Evolutionary conservation across 2,113 vertebrate genomes (phyloP).

Genomic region (Psilopsiagon aurifrons): DNA sequence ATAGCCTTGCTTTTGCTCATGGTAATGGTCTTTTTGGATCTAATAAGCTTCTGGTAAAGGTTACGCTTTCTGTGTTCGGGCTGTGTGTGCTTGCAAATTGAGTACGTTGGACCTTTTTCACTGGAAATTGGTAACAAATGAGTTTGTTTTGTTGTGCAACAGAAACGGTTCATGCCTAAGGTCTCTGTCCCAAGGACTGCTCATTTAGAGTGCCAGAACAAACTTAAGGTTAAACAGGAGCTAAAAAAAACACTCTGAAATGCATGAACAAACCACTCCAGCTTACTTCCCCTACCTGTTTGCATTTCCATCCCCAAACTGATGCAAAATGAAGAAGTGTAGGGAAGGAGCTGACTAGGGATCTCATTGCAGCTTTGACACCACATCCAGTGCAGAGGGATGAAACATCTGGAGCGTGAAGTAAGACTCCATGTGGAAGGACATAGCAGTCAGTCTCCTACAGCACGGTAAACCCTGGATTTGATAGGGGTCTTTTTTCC

Average conservation of each 20-base stretch:
- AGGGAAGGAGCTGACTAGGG: not conserved
- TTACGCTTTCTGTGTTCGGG: not conserved
- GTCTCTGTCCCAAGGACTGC: not conserved
- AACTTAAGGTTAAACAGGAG: not conserved
- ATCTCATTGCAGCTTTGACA: not conserved
- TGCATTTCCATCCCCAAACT: not conserved
- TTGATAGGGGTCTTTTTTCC: not conserved
- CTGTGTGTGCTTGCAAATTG: not conserved
- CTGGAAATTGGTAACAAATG: not conserved
- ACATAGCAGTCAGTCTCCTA: not conserved
- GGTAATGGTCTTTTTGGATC: not conserved
- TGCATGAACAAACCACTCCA: not conserved
- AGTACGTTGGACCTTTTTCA: not conserved
- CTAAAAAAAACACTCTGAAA: not conserved
- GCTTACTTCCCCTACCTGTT: accelerated
- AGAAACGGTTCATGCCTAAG: not conserved
- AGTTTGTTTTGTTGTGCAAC: not conserved
- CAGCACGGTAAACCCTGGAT: not conserved
- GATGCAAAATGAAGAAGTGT: not conserved
- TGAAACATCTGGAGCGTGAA: not conserved
- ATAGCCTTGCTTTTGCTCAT: not conserved
- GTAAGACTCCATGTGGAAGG: accelerated
- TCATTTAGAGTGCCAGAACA: not conserved
- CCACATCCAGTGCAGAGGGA: accelerated
- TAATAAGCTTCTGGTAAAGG: not conserved